These are phyloP conservation scores for Anthophora plumipes DNA, from an alignment of 2,888 invertebrate genomes.

Conservation along the genomic window DNA sequence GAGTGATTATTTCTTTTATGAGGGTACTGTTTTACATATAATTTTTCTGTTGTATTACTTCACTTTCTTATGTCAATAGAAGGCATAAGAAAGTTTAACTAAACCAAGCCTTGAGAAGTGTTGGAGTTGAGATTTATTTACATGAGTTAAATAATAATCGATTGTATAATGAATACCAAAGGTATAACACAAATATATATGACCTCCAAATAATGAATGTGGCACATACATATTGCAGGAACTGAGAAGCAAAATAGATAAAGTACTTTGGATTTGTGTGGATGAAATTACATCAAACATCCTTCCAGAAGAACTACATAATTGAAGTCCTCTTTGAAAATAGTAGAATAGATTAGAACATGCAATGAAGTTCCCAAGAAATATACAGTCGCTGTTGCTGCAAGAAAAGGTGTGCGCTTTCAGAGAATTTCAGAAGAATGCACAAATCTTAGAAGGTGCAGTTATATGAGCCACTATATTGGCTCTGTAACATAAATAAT, in stretches of 20 bases:
- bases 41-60: not conserved
- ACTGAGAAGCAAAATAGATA: slow-evolving; percentile 61
- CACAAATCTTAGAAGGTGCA: slow-evolving; percentile 67
- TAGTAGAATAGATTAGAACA: slow-evolving; percentile 70
- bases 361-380: slow-evolving; percentile 69
- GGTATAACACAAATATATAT: slow-evolving; percentile 34
- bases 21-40: slow-evolving; percentile 21
- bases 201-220: slow-evolving; percentile 56
- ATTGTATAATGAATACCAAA: slow-evolving; percentile 42
- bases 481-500: slow-evolving; percentile 45
- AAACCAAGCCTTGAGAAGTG: slow-evolving; percentile 44
- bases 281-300: slow-evolving; percentile 55
- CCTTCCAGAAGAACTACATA: slow-evolving; percentile 52
- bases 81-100: not conserved
- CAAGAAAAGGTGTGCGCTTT: slow-evolving; percentile 72
- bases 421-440: slow-evolving; percentile 72
- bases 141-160: slow-evolving; percentile 20
- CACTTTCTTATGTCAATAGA: not conserved
- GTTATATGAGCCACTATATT: slow-evolving; percentile 47
- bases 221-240: slow-evolving; percentile 71
- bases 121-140: slow-evolving; percentile 31
- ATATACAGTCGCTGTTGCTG: slow-evolving; percentile 66
- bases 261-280: slow-evolving; percentile 56
- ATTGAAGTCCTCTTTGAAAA: slow-evolving; percentile 58
- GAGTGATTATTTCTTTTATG: slow-evolving; percentile 2